Conservation (phyloP, 2,113 vertebrate species). For the Hyperopisus bebe region DNA sequence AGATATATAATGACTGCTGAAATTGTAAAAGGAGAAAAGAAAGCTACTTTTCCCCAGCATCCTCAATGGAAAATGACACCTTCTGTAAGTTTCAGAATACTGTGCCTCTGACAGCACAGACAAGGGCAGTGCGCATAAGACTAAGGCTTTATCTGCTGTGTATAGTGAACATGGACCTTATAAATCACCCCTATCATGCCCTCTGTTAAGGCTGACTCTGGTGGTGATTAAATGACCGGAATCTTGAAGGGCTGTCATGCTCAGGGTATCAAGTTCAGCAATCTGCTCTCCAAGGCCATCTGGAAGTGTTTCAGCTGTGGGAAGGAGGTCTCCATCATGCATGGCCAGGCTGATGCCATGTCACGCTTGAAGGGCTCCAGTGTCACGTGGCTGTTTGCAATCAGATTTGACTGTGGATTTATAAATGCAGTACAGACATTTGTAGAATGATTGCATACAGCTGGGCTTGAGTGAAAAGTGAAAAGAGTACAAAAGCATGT, state of each 20-base stretch:
- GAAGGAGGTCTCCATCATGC: neutral
- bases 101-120: neutral
- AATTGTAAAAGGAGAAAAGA: neutral
- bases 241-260: neutral
- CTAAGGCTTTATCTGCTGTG: neutral
- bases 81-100: neutral
- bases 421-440: neutral
- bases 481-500: neutral
- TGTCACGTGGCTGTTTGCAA: neutral
- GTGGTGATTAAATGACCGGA: neutral
- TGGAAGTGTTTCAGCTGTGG: neutral
- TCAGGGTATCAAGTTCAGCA: neutral
- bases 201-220: neutral
- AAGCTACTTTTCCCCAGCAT: neutral
- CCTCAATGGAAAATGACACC: neutral
- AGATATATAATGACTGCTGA: neutral
- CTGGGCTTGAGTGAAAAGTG: neutral
- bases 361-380: neutral
- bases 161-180: neutral
- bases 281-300: neutral
- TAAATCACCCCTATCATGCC: neutral
- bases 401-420: neutral
- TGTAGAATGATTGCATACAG: neutral
- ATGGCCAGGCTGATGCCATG: neutral
- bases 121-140: neutral